phyloP scores from a whole-genome alignment of 2,113 vertebrate genomes.

The Anser cygnoides region DNA sequence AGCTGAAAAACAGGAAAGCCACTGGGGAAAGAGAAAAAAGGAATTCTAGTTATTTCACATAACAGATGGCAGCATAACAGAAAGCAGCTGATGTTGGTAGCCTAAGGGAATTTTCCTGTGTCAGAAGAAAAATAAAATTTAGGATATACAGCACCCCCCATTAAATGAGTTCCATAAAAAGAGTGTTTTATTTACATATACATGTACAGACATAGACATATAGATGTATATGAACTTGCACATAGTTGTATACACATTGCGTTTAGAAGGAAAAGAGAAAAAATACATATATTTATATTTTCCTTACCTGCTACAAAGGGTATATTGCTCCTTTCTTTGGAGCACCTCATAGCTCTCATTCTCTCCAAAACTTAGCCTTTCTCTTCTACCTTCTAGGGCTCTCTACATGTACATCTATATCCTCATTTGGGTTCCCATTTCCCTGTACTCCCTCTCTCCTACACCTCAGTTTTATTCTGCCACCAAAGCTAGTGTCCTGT shows the following conservation, averaged over 20 bases:
- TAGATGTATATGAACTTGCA: background rate
- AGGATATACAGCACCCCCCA: background rate
- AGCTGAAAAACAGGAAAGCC: conserved; percentile 57
- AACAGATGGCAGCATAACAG: conserved; percentile 63
- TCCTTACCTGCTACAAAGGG: background rate
- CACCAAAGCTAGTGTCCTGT: background rate
- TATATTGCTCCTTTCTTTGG: background rate
- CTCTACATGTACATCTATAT: background rate
- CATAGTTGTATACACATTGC: background rate
- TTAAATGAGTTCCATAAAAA: conserved; percentile 41
- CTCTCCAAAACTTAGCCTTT: background rate
- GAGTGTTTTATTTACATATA: background rate
- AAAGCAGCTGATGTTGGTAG: conserved; percentile 59
- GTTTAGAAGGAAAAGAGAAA: background rate
- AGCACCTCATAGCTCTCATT: background rate
- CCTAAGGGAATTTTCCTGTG: conserved; percentile 19
- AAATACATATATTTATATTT: background rate
- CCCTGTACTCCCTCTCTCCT: background rate
- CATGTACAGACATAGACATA: background rate
- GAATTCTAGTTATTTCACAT: conserved; percentile 53
- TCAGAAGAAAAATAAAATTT: conserved; percentile 55
- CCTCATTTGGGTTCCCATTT: background rate
- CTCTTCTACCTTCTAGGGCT: background rate
- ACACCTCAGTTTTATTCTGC: background rate
- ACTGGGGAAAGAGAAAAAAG: conserved; percentile 30